Base-by-base conservation (phyloP, 2,888 invertebrate genomes). In the Habroteleia sp. region DNA sequence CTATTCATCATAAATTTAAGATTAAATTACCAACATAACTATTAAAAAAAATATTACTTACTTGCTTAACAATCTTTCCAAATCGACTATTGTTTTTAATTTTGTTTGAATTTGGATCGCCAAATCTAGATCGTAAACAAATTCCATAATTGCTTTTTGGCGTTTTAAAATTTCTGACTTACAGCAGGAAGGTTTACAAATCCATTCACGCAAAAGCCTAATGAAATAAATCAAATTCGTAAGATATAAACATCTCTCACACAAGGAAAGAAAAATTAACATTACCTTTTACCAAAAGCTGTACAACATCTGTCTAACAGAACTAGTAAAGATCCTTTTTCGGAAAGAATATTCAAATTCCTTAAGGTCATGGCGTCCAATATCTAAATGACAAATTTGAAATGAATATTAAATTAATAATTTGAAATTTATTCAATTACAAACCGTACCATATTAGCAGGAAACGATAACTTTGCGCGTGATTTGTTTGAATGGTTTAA, bases 31-130 rank as follows among this genome's bases (percentile, higher is more conserved):
- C n/a, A n/a, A n/a, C n/a, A n/a, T n/a, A n/a, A n/a, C n/a, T n/a
- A n/a, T n/a, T n/a, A n/a, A n/a, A n/a, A n/a, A n/a, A n/a, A n/a
- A n/a, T n/a, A n/a, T n/a, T n/a, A 85, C 90, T 88, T 88, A 95
- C 95, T 96, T 97, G 77, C 95, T 95, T 58, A 99, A 89, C 17
- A 97, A 91, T 77, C 98, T 91, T 88, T 99, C 98, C 74, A 99
- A 91, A 89, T 99, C 99, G 0, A 99, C 98, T 78, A 99, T 85
- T 27, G 92, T 92, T 33, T 93, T 93, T 46, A 99, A 85, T 25
- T 95, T 85, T 2, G 89, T 90, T 74, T 92, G 91, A 1, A 92
- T 90, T 20, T 92, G 92, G 65, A 94, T 92, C 25, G 93, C 90
- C 0, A 93, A 83, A 41, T 93, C 92, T 33, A 90, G 90, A 80